phyloP scores from a whole-genome alignment of 2,113 vertebrate species.

The Chionomys nivalis region DNA sequence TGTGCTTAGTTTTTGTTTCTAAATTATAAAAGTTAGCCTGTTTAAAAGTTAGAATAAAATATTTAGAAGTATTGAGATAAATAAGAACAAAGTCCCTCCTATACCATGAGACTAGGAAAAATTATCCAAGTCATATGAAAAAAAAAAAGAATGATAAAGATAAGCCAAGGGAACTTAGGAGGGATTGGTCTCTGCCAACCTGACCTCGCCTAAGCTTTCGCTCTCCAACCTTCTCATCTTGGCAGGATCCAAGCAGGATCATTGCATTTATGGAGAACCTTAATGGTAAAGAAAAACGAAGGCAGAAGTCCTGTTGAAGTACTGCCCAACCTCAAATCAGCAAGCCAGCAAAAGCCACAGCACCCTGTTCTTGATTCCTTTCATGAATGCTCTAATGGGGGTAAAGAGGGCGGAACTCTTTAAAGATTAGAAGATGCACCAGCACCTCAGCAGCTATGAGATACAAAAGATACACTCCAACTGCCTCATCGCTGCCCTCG shows the following conservation, averaged over 20 bases:
- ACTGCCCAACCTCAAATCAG: background rate
- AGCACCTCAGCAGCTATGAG: background rate
- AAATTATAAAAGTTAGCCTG: constrained; percentile 13
- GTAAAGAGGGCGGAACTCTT: background rate
- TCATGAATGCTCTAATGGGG: background rate
- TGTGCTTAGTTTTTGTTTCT: background rate
- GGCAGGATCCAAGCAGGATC: background rate
- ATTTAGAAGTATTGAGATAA: background rate
- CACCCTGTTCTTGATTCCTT: background rate
- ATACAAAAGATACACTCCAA: too few relatives aligned
- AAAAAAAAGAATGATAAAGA: background rate
- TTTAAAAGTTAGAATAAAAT: constrained; percentile 9
- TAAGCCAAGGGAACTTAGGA: too few relatives aligned
- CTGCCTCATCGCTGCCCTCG: accelerated
- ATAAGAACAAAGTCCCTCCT: background rate
- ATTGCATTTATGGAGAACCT: background rate
- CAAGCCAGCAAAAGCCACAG: background rate
- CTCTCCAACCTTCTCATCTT: background rate
- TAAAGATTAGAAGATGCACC: background rate
- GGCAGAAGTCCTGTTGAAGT: background rate
- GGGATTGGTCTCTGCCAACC: accelerated
- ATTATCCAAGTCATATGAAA: background rate
- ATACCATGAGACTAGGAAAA: background rate
- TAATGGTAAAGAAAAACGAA: background rate
- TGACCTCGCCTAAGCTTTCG: background rate